Evolutionary conservation across 2,888 invertebrate genomes (phyloP), one percentile per base, ranked within the genome.

Genomic region (Encarsia formosa): DNA sequence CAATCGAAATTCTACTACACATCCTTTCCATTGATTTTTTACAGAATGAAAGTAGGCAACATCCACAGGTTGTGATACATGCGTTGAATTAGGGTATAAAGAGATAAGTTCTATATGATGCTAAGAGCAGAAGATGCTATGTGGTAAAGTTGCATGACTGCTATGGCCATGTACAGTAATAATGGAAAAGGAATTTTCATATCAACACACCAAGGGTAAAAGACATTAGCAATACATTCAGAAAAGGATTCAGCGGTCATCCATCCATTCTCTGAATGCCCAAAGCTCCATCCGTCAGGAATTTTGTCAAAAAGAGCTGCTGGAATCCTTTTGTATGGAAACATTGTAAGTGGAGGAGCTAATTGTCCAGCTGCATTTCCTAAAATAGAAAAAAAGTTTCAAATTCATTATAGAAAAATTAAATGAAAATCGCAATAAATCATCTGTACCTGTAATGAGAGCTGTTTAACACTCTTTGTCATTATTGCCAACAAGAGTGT

Each of bases 251-350:
- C 67, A 2, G 63, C 59, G 13, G 67, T 74, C 74, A 71, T 77
- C 76, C 75, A 75, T 9, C 74, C 74, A 44, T 57, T 67, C n/a
- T 75, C 73, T 5, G 70, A 69, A 52, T 63, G 68, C 52, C 73
- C 74, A 34, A 71, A 48, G 35, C 65, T 65, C 72, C 74, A 76
- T 9, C 58, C 62, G 53, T 58, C 46, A 40, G 69, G 69, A 38
- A 71, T 59, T 37, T 53, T 59, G 29, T 54, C 39, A 9, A 57
- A 56, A 34, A 69, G 52, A 45, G 49, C 47, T 48, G 50, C 44
- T 13, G 67, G 68, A 19, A 70, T 59, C 37, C 67, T 59, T 52
- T 67, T 54, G 53, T 71, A 68, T 23, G 59, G 49, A 49, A 63
- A 70, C 20, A 71, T 57, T 19, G 65, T 42, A 59, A 66, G 61